Evolutionary conservation across 2,113 vertebrate genomes (phyloP).

Genomic region (Pleuronectes platessa): DNA sequence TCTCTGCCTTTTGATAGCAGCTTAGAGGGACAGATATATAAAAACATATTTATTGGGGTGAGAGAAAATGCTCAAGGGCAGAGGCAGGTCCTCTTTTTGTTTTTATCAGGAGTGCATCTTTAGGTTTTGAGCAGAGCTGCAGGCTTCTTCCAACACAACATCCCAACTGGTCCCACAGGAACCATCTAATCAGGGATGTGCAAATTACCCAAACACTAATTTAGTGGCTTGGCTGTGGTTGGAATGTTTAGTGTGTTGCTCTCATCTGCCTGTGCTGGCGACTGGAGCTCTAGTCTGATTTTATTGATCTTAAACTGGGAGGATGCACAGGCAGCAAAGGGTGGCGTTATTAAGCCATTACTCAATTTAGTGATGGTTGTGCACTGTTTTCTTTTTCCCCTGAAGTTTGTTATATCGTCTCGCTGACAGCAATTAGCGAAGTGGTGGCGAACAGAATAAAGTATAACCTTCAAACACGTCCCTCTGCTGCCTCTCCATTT

Average conservation of each 20-base stretch:
- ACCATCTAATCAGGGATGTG: constrained; percentile 62
- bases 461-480: constrained; percentile 41
- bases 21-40: constrained; percentile 20
- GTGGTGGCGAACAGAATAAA: constrained; percentile 17
- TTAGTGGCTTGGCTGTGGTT: constrained; percentile 2
- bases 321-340: constrained; percentile 14
- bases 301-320: constrained; percentile 44
- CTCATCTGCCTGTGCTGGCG: constrained; percentile 28
- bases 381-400: neutral
- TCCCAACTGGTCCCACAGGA: constrained; percentile 54
- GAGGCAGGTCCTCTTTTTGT: constrained; percentile 19
- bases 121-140: constrained; percentile 47
- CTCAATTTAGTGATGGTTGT: constrained; percentile 31
- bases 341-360: constrained; percentile 32
- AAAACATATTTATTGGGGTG: neutral
- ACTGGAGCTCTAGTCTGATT: constrained; percentile 52
- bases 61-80: constrained; percentile 12
- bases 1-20: constrained; percentile 22
- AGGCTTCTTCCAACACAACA: constrained; percentile 40
- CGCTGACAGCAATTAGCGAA: constrained; percentile 49
- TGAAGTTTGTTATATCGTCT: constrained; percentile 43
- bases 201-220: constrained; percentile 56
- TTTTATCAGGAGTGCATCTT: constrained; percentile 26
- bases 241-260: neutral
- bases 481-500: constrained; percentile 41